Base-by-base conservation (phyloP, 2,113 vertebrate genomes). In the Chaetura pelagica region DNA sequence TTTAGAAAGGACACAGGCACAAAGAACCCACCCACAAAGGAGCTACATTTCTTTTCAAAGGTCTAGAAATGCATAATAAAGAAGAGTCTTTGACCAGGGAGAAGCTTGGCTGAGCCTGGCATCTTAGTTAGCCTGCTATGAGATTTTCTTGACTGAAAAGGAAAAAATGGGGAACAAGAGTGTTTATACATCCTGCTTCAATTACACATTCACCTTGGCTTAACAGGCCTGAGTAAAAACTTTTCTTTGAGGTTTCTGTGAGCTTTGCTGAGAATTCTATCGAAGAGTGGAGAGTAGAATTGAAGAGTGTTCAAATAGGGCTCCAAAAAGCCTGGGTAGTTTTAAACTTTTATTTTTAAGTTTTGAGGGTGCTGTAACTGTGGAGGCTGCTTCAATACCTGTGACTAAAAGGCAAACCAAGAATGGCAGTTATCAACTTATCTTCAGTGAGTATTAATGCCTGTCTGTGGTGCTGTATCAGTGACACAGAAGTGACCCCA, bases 171-270 rank as follows among this genome's bases (percentile, higher is more conserved):
- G 5, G 15, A 64, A 54, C 12, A 76, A 69, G 12, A 79, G 11
- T 22, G 21, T 61, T 79, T 58, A 77, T 48, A 44, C 11, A 64
- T 66, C 90, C 71, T 76, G 46, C 59, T 77, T 92, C 59, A 67
- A 80, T 92, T 90, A 92, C 29, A 80, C 15, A 77, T 90, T 51
- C 90, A 87, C 40, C 59, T 91, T 91, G 59, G 59, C 11, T 77
- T 92, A 81, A 81, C 46, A 88, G 62, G 19, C 46, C 35, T 19
- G 42, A 80, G 22, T 66, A 75, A 46, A 94, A 55, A 23, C 38
- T 88, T 62, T 90, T 57, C 46, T 66, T 54, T 24, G 13, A 88
- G 27, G 22, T 49, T 95, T 84, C 72, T 77, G 12, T 46, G 40
- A 74, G 63, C 48, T 59, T 93, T 55, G 42, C 29, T 67, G 38